Conservation (phyloP, 2,888 invertebrate genomes). For the Drosophila kanekoi region DNA sequence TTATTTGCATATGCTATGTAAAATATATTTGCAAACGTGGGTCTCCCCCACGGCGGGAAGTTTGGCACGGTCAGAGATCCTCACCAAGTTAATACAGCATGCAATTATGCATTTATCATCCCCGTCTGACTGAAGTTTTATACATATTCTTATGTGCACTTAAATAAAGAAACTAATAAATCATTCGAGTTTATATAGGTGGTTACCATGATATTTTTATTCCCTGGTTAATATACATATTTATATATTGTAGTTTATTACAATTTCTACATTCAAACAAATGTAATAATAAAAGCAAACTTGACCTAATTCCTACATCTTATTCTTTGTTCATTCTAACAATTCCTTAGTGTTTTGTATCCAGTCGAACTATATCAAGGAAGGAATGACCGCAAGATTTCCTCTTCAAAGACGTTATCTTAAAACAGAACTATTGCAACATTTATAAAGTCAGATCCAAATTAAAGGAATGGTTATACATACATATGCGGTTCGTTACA, state of each 20-base stretch:
- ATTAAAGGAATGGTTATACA: constrained; percentile 59
- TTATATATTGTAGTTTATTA: constrained; percentile 67
- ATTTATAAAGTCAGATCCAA: constrained; percentile 42
- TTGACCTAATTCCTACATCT: constrained; percentile 56
- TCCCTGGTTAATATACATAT: constrained; percentile 69
- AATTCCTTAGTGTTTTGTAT: constrained; percentile 44
- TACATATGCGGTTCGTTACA: constrained; percentile 48
- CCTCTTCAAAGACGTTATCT: constrained; percentile 37
- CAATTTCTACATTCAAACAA: constrained; percentile 57
- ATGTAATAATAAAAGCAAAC: constrained; percentile 57
- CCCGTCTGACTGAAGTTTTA: too few species aligned
- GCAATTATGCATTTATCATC: too few species aligned
- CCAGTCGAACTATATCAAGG: constrained; percentile 44
- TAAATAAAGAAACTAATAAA: neutral
- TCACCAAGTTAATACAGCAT: too few species aligned
- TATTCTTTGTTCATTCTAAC: constrained; percentile 47
- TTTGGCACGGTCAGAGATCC: too few species aligned
- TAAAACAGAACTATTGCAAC: constrained; percentile 31
- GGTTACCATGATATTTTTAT: constrained; percentile 39
- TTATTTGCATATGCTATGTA: too few species aligned
- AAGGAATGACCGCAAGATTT: constrained; percentile 41
- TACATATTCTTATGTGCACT: neutral
- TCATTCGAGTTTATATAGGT: constrained; percentile 1
- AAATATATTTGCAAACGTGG: too few species aligned
- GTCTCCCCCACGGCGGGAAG: too few species aligned